Evolutionary conservation across 1,140 invertebrate genomes (phyloP), one percentile per base, ranked within the genome.

Genomic region (Chymomyza costata): DNA sequence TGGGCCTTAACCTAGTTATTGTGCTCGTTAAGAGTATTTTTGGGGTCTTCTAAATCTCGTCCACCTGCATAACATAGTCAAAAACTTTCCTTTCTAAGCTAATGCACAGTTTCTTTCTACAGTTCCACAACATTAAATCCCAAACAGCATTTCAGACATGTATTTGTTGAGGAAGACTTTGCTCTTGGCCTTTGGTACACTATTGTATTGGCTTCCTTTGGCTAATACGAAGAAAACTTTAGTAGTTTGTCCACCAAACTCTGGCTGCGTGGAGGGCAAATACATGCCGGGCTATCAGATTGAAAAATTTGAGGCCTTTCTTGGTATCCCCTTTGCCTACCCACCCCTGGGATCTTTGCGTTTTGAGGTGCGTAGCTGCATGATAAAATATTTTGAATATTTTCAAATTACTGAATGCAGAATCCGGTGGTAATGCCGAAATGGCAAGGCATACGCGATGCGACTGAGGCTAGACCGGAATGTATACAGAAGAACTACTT

Each of bases 401-500:
- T 10, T 3, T 45, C 28, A 8, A 1, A 0, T 43, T 8, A 37
- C n/a, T n/a, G n/a, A n/a, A n/a, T 52, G 0, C 25, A 85, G 84
- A 76, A 82, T 35, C 84, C 84, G 14, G 70, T 76, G 32, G 58
- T 59, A 1, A 59, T 58, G 60, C 57, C 83, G 43, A 63, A 53
- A 13, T 60, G 63, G 53, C 16, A 31, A 13, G 69, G 65, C 11
- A 43, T 66, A 1, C 67, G 73, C 18, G 60, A 85, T 64, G 84
- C 78, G 11, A 73, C 54, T 30, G 3, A 8, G 2, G 34, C 68
- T 5, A 82, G 65, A 41, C 1, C 39, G 8, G 78, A 83, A 35
- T 86, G 84, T 45, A 66, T 85, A 41, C 84, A 86, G 50, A 85
- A 85, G 56, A 85, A 85, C 53, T 81, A 78, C 53, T 51, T 85